Evolutionary conservation across 1,140 invertebrate genomes (phyloP).

Genomic region (Drosophila seguyi): DNA sequence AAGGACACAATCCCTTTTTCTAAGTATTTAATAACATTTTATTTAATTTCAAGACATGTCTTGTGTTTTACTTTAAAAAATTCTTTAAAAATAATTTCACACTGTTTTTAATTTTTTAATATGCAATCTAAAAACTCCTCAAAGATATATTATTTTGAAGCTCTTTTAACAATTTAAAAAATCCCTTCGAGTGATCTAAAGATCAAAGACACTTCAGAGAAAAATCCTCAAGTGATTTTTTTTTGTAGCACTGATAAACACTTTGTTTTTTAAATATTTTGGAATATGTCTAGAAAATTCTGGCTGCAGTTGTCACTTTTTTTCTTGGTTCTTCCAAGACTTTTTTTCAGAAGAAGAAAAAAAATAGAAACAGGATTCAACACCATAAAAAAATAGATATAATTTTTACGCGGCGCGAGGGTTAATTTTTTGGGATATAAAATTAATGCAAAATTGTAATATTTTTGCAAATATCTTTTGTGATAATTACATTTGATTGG

Average conservation of each 20-base stretch:
- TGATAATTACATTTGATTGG: constrained; percentile 3
- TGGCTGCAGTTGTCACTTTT: constrained; percentile 2
- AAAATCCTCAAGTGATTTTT: constrained; percentile 6
- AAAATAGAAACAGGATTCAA: constrained; percentile 11
- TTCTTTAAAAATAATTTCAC: background rate
- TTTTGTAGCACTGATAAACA: background rate
- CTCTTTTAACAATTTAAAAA: too few relatives aligned
- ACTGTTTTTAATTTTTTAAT: background rate
- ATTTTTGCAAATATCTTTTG: background rate
- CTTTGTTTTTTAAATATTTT: background rate
- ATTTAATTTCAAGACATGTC: background rate
- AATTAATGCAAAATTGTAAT: background rate
- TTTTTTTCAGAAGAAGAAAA: background rate
- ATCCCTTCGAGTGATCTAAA: background rate
- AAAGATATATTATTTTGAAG: background rate
- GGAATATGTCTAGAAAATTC: background rate
- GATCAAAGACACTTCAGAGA: background rate
- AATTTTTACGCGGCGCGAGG: constrained; percentile 8
- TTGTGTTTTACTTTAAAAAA: background rate
- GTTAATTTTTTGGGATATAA: background rate
- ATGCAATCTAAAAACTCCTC: background rate
- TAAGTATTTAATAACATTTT: background rate
- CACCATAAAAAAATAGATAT: constrained; percentile 11
- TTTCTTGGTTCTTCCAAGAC: background rate
- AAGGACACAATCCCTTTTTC: too few relatives aligned